These are phyloP conservation scores for Polypedilum vanderplanki DNA, from an alignment of 1,140 invertebrate genomes.

Conservation along the genomic window DNA sequence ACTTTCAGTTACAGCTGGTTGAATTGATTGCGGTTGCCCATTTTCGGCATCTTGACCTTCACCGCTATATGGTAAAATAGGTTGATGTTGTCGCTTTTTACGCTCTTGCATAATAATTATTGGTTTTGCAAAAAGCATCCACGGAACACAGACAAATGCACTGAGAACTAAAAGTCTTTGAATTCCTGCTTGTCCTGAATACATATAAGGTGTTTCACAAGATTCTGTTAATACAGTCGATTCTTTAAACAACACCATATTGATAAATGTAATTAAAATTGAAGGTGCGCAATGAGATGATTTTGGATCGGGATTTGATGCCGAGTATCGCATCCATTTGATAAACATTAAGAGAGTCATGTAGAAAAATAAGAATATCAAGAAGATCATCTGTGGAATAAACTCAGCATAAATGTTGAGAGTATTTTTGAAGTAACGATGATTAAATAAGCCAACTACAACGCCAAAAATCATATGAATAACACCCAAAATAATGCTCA, in stretches of 20 bases:
- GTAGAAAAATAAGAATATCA: conserved; percentile 81
- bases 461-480: conserved; percentile 92
- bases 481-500: conserved; percentile 89
- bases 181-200: conserved; percentile 59
- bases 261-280: conserved; percentile 90
- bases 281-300: conserved; percentile 73
- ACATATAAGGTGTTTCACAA: conserved; percentile 58
- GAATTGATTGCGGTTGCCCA: conserved; percentile 32
- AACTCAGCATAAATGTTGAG: conserved; percentile 76
- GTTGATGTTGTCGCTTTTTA: conserved; percentile 34
- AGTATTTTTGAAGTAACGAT: conserved; percentile 74
- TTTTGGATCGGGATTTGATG: conserved; percentile 43
- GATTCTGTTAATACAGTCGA: conserved; percentile 38
- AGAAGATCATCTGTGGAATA: conserved; percentile 82
- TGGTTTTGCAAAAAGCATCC: conserved; percentile 94
- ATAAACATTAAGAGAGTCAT: conserved; percentile 79
- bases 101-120: conserved; percentile 30
- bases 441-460: conserved; percentile 70
- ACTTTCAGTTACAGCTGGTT: conserved; percentile 21
- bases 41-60: conserved; percentile 32
- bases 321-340: conserved; percentile 76
- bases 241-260: conserved; percentile 82
- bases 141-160: conserved; percentile 85
- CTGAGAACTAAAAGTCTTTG: conserved; percentile 81
- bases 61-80: not conserved